Conservation (phyloP, 64 coral and sea anemone species). For the Porites australiensis region DNA sequence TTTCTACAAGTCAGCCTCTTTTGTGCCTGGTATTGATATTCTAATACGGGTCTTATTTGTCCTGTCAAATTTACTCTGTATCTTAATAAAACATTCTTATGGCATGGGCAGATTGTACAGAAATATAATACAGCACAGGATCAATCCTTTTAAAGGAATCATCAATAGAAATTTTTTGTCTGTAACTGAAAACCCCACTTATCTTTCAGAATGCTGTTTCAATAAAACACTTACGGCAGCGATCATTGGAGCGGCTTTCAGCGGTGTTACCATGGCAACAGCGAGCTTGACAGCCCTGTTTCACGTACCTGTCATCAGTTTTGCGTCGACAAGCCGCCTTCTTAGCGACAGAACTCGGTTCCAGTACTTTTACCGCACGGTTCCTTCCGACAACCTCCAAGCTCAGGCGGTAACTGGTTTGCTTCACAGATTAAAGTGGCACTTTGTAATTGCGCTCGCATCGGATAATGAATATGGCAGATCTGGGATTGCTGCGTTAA, state of each 20-base stretch:
- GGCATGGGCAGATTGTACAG: no score
- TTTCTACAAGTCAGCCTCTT: no score
- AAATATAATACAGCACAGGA: no score
- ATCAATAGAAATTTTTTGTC: no score
- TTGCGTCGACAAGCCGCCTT: slow-evolving; percentile 68
- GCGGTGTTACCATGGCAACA: slow-evolving; percentile 82
- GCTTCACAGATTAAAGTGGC: slow-evolving; percentile 42
- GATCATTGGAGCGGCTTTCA: slow-evolving; percentile 81
- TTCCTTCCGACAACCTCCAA: slow-evolving; percentile 70
- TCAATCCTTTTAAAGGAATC: no score
- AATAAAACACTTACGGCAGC: slow-evolving; percentile 52
- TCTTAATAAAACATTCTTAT: no score
- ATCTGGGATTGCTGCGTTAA: slow-evolving; percentile 65
- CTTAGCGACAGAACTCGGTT: slow-evolving; percentile 78
- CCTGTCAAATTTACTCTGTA: no score
- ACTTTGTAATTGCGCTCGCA: slow-evolving; percentile 55
- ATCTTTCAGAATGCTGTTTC: slow-evolving; percentile 33
- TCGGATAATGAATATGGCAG: slow-evolving; percentile 81
- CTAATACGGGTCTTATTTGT: no score
- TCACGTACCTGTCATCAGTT: slow-evolving; percentile 79
- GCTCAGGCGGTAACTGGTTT: slow-evolving; percentile 63
- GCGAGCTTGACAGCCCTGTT: slow-evolving; percentile 72
- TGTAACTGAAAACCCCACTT: background rate
- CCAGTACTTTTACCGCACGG: slow-evolving; percentile 72
- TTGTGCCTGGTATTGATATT: no score